Evolutionary conservation across 1,140 invertebrate species (phyloP), one percentile per base, ranked within the genome.

Genomic region (Branchinecta lindahli): DNA sequence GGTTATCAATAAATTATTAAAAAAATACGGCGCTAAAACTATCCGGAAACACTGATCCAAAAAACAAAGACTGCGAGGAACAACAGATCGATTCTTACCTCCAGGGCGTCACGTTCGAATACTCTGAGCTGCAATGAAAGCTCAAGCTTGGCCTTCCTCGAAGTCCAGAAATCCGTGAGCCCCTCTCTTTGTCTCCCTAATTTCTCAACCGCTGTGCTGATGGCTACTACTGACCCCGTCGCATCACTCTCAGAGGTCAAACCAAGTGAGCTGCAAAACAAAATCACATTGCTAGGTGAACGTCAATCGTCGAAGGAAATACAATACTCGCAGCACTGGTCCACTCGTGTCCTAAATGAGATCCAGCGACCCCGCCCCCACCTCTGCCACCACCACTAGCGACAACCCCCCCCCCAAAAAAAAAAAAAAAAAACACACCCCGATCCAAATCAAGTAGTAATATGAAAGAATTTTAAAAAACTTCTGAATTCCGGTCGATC

Each of bases 101-200:
- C 92, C 65, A 95, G 81, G n/a, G 93, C 92, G 80, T 98, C 94
- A 70, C 92, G 84, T 79, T 98, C 94, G 78, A 97, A 98, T 44
- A 96, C 86, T 65, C 94, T 83, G 47, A 96, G 81, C 76, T 96
- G 87, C 65, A 97, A 81, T 73, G 92, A 94, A 18, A 97, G 84
- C 77, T 98, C 94, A 12, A 97, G 83, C 70, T 91, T 85, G 10
- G 93, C 80, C 77, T 94, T 93, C 66, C 91, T 84, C 46, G 88
- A 88, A 8, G 89, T 87, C 94, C 94, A 98, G 3, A 96, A 80
- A 75, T 95, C 91, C 77, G 95, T 92, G 18, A 97, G 81, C 75
- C 95, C 92, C 74, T 90, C 88, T 73, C 92, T 85, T 68, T 93
- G 87, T 72, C 90, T 88, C 70, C 87, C 85, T 47, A 98, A 80